phyloP scores from a whole-genome alignment of 2,888 invertebrate species.

The Drosophila parthenogenetica region DNA sequence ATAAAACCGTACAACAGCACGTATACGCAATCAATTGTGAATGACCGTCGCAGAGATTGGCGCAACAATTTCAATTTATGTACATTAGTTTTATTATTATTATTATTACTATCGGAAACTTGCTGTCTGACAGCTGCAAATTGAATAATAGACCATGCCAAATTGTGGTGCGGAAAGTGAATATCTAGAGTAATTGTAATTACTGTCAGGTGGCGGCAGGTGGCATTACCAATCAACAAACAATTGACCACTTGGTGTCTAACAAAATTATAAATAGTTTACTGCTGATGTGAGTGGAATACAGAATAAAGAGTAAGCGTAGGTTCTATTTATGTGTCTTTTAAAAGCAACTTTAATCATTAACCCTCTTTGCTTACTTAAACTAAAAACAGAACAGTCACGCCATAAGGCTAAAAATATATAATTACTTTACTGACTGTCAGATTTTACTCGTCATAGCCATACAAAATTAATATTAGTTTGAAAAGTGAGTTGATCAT shows the following conservation, averaged over 20 bases:
- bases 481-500: too few species aligned
- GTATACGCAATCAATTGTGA: conserved; percentile 49
- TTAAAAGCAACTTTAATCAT: not conserved
- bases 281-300: not conserved
- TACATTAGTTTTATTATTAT: conserved; percentile 38
- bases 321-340: conserved; percentile 7
- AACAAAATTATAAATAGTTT: conserved; percentile 16
- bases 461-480: too few species aligned
- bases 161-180: conserved; percentile 25
- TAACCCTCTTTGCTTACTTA: too few species aligned
- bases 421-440: too few species aligned
- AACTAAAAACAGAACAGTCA: too few species aligned
- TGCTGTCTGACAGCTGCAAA: conserved; percentile 45
- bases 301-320: conserved; percentile 3
- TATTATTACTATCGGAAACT: conserved; percentile 56
- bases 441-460: too few species aligned
- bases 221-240: conserved; percentile 7
- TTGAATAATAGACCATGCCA: conserved; percentile 53
- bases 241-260: not conserved
- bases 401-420: too few species aligned
- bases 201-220: conserved; percentile 17
- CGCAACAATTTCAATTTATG: conserved; percentile 49
- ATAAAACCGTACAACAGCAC: conserved; percentile 37
- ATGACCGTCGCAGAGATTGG: conserved; percentile 39
- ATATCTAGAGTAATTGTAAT: conserved; percentile 25